Base-by-base conservation (phyloP, 1,140 invertebrate genomes). In the Drosophila littoralis region DNA sequence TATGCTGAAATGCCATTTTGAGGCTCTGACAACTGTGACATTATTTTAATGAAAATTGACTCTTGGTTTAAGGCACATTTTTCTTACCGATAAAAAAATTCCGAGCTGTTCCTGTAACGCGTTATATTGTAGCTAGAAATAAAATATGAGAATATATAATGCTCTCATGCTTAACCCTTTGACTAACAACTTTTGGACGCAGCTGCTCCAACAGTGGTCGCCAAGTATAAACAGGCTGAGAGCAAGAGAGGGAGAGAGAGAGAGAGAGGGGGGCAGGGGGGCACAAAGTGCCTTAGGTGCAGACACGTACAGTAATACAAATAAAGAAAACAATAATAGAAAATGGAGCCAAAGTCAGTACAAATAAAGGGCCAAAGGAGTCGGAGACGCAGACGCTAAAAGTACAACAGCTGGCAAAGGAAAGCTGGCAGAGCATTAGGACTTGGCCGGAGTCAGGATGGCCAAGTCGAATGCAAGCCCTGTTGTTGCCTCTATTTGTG, bases 251-350 rank as follows among this genome's bases (percentile, higher is more conserved):
- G 35, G 15, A 32, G 15, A 57, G 3, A 22, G 15, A 32, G 35
- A 8, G 0, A 22, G 8, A 38, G 51, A 1, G 15, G 22, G 13
- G 9, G 42, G 43, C n/a, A 32, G 42, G 22, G 22, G 42, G 40
- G 15, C 46, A 51, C 71, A 88, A 89, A 88, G 82, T 83, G 84
- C 83, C 84, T 55, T 57, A 89, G 83, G 83, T 88, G 84, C 76
- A 88, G 86, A 89, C 83, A 88, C 83, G 83, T 89, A 88, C 76
- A 70, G 82, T 75, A 89, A 88, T 88, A 88, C 84, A 88, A 88
- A 89, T 88, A 88, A 88, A 88, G 83, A 77, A 89, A 88, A 88
- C 83, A 88, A 88, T 88, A 88, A 88, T 83, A 89, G 84, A 88
- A 88, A 88, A 83, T 89, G 77, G 84, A 89, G 74, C 63, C 59